Base-by-base conservation (phyloP, 2,888 invertebrate species). In the Willowsia nigromaculata region DNA sequence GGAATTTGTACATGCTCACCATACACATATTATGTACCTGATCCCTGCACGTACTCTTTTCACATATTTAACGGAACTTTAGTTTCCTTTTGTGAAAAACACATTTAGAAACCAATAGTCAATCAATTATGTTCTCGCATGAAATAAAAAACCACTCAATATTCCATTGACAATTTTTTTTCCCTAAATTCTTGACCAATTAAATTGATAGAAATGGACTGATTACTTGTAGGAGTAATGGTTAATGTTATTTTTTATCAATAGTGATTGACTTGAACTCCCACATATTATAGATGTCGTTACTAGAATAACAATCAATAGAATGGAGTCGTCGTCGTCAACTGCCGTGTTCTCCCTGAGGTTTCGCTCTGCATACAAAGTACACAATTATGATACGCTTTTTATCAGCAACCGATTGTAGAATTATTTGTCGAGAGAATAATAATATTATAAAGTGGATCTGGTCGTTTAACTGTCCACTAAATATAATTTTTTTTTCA, bases 371-470 rank as follows among this genome's bases (percentile, higher is more conserved):
- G 89, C 84, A 89, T 89, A 85, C 85, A 89, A 89, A 89, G 84
- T 89, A 89, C 84, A 25, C 68, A 80, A 89, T 89, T 89, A 89
- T 37, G 84, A 89, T 85, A 71, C 11, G 27, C 27, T 37, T 78
- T n/a, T n/a, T 89, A 89, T 84, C 89, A 33, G 80, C 25, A 80
- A 59, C 74, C 59, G 71, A 89, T 78, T 85, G 78, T 78, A 50
- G 53, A 80, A 74, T 85, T 62, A 89, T 89, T 89, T 89, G 89
- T 89, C 71, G 50, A 88, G 50, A 71, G 81, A 71, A 86, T n/a
- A n/a, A n/a, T 65, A 62, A 50, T 83, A n/a, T 53, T 25, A n/a
- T 25, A 18, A 76, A 76, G 18, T 53, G 53, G n/a, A 50, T 27
- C 76, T 33, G 22, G 27, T 50, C n/a, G n/a, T n/a, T 11, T 30